Evolutionary conservation across 1,140 invertebrate species (phyloP), one percentile per base, ranked within the genome.

Genomic region (Eulimnadia texana): DNA sequence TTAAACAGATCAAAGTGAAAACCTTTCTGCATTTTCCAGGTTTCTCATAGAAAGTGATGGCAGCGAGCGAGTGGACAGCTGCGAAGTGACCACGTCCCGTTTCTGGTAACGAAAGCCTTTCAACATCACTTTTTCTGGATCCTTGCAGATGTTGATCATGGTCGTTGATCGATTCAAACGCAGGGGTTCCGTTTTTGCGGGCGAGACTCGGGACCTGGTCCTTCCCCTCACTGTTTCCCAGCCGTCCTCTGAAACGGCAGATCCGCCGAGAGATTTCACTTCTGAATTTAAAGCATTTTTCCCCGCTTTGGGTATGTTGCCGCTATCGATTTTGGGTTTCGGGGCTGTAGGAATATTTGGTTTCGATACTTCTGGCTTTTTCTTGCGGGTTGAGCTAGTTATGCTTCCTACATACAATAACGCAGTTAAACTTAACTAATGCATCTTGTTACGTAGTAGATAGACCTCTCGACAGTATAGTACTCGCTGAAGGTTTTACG

Each of bases 221-320:
- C 64, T 47, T 29, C 64, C 64, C 13, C 64, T 54, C 0, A 65
- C 64, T 50, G 57, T 64, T 50, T 65, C 64, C 63, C 63, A 65
- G 16, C 64, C 64, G 22, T 64, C 62, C 2, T 61, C 53, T 19
- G 24, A 16, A 28, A 53, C 50, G 11, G 51, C 42, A 3, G 19
- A 20, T 0, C 27, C 27, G 33, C 55, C 29, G 16, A 57, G 28
- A 16, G 55, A 57, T 6, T 57, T 27, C 3, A 57, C 55, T 20
- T 57, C 55, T 13, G 27, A 29, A 20, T 57, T 57, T 2, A 57
- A 20, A n/a, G 55, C 55, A 33, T 57, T 57, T 33, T 57, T 57
- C 27, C 55, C 33, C 3, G 55, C 55, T 42, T 57, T 57, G 33
- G 33, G 6, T 9, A 42, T 42, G 33, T 42, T 42, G 33, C 16